Evolutionary conservation across 2,113 vertebrate species (phyloP).

Genomic region (Protobothrops mucrosquamatus): DNA sequence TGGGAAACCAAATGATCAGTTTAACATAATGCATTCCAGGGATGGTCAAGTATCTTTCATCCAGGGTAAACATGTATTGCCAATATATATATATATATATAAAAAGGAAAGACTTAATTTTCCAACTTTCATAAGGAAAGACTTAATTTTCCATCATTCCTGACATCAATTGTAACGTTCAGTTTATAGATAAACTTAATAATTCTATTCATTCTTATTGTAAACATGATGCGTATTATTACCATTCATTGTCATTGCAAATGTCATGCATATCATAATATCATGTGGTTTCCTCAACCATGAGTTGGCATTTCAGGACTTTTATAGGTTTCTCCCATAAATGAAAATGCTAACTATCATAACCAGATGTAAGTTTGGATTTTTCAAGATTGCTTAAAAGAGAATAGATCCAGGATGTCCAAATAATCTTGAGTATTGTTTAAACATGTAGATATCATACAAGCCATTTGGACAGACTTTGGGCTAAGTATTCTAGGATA

Average conservation of each 20-base stretch:
- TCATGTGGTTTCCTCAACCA: slow-evolving; percentile 5
- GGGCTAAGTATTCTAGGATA: not conserved
- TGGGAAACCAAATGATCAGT: not conserved
- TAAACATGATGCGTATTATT: not conserved
- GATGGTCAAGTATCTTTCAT: not conserved
- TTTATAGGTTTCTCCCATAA: not conserved
- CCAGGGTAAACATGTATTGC: not conserved
- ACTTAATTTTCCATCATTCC: not conserved
- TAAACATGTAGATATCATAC: not conserved
- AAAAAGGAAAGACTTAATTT: not conserved
- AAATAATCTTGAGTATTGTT: not conserved
- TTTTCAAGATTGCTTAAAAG: slow-evolving; percentile 2
- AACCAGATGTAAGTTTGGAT: not conserved
- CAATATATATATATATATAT: too few species aligned
- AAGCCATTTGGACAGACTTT: not conserved
- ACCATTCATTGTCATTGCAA: not conserved
- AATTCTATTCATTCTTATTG: not conserved
- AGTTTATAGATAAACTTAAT: not conserved
- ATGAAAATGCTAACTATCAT: not conserved
- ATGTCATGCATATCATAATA: not conserved
- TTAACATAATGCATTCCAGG: not conserved
- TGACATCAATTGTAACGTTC: not conserved
- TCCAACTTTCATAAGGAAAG: not conserved
- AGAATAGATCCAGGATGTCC: not conserved
- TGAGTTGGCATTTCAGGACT: not conserved